phyloP scores from a whole-genome alignment of 2,888 invertebrate genomes.

The Macaria liturata region DNA sequence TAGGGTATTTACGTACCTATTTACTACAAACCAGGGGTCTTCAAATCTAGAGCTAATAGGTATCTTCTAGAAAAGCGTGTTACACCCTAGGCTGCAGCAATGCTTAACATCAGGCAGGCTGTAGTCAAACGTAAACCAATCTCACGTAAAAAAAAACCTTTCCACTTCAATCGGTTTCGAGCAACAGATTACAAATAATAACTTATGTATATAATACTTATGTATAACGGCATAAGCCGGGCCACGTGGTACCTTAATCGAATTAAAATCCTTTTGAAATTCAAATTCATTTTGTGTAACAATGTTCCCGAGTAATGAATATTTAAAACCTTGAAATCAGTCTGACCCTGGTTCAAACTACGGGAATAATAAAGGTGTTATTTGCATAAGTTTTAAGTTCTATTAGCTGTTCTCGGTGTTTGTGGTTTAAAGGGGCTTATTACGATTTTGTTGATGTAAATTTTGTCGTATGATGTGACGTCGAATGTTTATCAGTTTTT shows the following conservation, averaged over 20 bases:
- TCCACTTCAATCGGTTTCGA: too few species aligned
- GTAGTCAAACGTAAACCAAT: too few species aligned
- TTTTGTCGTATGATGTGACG: slow-evolving; percentile 2
- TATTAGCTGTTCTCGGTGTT: slow-evolving; percentile 13
- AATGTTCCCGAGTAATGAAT: slow-evolving; percentile 24
- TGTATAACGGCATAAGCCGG: background rate
- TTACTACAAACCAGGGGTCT: too few species aligned
- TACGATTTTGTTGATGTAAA: slow-evolving; percentile 8
- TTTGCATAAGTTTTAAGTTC: slow-evolving; percentile 32
- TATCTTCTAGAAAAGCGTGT: too few species aligned
- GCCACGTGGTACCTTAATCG: slow-evolving; percentile 8
- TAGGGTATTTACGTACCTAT: too few species aligned
- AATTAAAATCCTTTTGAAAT: slow-evolving; percentile 23
- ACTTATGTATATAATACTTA: background rate
- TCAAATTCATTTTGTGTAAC: slow-evolving; percentile 26
- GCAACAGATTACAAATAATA: background rate
- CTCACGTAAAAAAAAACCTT: too few species aligned
- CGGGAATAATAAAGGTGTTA: slow-evolving; percentile 11
- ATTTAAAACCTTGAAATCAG: slow-evolving; percentile 26
- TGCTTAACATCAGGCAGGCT: too few species aligned
- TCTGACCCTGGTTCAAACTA: slow-evolving; percentile 26
- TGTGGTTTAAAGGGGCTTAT: slow-evolving; percentile 12
- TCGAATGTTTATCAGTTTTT: too few species aligned
- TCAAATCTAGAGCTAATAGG: too few species aligned
- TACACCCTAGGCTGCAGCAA: too few species aligned